Conservation (phyloP, 2,888 invertebrate species). For the Argynnis bischoffii region DNA sequence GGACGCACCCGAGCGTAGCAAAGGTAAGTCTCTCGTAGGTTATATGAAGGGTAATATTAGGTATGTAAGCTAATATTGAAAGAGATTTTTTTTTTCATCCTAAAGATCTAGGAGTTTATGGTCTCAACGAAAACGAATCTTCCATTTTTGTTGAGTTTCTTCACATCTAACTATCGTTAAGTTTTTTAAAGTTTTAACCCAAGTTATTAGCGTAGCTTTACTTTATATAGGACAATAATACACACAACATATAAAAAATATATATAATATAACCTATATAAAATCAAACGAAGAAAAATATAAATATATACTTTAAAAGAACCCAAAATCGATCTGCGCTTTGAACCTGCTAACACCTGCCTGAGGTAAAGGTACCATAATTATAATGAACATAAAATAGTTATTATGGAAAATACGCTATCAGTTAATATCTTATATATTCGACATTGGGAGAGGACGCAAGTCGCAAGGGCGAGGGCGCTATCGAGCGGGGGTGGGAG, state of each 20-base stretch:
- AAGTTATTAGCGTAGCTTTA: constrained; percentile 1
- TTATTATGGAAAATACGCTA: neutral
- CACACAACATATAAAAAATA: no score
- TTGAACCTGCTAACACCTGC: no score
- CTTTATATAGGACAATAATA: no score
- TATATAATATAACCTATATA: neutral
- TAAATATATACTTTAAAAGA: no score
- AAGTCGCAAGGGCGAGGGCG: constrained; percentile 14
- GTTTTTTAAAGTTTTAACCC: neutral
- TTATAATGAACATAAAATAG: neutral
- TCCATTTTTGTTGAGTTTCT: neutral
- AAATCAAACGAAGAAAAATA: no score
- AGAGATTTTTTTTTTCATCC: neutral
- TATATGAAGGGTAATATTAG: no score
- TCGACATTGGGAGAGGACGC: constrained; percentile 31
- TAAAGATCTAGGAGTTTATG: neutral
- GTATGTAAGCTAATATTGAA: no score
- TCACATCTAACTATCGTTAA: constrained; percentile 1
- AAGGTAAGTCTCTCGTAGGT: no score
- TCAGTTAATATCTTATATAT: neutral
- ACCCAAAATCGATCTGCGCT: no score
- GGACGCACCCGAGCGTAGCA: no score
- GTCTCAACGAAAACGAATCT: neutral
- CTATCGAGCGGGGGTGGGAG: constrained; percentile 19
- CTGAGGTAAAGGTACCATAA: neutral